Percentiles rank a stretch among this genome's conserved stretches.
Conservation (phyloP, 2,888 invertebrate genomes). For the Mechanitis messenoides region DNA sequence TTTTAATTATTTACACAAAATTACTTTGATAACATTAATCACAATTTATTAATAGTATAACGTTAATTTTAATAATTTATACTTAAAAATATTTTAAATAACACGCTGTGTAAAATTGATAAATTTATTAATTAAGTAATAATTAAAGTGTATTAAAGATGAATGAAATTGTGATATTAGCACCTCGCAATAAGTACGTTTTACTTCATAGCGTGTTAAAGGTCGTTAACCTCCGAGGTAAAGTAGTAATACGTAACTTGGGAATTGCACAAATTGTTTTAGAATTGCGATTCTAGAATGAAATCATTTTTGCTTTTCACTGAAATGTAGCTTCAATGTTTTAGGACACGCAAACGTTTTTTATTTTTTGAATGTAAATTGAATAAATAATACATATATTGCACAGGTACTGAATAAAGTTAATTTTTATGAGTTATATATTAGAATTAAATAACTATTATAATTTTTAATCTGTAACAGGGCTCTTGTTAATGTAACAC, state of each 20-base stretch:
- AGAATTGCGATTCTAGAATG: conserved; percentile 15
- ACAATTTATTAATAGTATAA: too few relatives aligned
- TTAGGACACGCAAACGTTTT: conserved; percentile 14
- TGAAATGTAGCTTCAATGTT: conserved; percentile 16
- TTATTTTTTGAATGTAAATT: background rate
- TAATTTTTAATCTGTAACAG: too few relatives aligned
- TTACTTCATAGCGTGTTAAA: conserved; percentile 14
- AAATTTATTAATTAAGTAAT: too few relatives aligned
- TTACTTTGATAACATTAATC: too few relatives aligned
- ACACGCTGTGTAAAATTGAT: too few relatives aligned
- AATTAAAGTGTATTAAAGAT: background rate
- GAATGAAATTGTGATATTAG: background rate
- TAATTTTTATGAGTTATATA: too few relatives aligned
- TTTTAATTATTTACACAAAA: too few relatives aligned
- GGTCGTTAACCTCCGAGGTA: conserved; percentile 17
- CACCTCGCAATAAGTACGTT: conserved; percentile 6
- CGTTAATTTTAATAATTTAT: too few relatives aligned
- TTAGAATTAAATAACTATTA: too few relatives aligned
- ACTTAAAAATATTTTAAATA: too few relatives aligned
- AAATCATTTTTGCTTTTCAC: conserved; percentile 14
- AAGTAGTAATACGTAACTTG: conserved; percentile 10
- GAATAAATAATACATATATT: background rate
- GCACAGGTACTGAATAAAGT: too few relatives aligned
- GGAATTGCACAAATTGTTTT: conserved; percentile 13
- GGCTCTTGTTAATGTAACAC: too few relatives aligned